These are phyloP conservation scores for Unio delphinus DNA, from an alignment of 2,888 invertebrate genomes.

Conservation along the genomic window DNA sequence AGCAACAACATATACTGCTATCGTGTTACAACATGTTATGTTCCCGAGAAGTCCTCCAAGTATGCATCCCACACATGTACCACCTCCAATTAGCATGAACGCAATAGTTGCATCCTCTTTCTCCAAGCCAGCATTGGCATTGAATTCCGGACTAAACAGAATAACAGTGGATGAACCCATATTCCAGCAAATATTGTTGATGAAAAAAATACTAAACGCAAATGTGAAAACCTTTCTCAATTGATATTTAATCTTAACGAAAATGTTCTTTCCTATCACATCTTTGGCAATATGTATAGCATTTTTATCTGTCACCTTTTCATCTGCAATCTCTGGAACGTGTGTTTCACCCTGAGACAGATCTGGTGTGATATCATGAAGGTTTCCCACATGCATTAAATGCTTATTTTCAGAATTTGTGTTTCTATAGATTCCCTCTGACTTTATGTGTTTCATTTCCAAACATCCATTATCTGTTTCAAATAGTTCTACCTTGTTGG, in stretches of 20 bases:
- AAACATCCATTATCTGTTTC: too few relatives aligned
- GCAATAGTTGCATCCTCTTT: conserved; percentile 33
- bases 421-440: too few relatives aligned
- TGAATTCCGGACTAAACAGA: conserved; percentile 52
- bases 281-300: too few relatives aligned
- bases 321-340: too few relatives aligned
- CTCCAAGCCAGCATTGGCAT: conserved; percentile 30
- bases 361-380: too few relatives aligned
- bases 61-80: conserved; percentile 40
- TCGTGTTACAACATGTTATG: conserved; percentile 34
- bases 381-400: too few relatives aligned
- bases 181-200: conserved; percentile 64
- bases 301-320: too few relatives aligned
- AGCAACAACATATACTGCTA: conserved; percentile 42
- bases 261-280: too few relatives aligned
- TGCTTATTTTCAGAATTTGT: too few relatives aligned
- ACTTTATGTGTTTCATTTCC: too few relatives aligned
- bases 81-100: conserved; percentile 31
- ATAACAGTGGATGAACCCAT: conserved; percentile 41
- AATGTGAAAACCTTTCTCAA: conserved; percentile 29
- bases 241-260: conserved; percentile 7
- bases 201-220: conserved; percentile 53
- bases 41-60: conserved; percentile 48
- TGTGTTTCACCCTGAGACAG: too few relatives aligned
- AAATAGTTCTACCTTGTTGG: too few relatives aligned